Evolutionary conservation across 2,797 vertebrate species (phyloP), one percentile per base, ranked within the genome.

Genomic region (Chrysocyon brachyurus): DNA sequence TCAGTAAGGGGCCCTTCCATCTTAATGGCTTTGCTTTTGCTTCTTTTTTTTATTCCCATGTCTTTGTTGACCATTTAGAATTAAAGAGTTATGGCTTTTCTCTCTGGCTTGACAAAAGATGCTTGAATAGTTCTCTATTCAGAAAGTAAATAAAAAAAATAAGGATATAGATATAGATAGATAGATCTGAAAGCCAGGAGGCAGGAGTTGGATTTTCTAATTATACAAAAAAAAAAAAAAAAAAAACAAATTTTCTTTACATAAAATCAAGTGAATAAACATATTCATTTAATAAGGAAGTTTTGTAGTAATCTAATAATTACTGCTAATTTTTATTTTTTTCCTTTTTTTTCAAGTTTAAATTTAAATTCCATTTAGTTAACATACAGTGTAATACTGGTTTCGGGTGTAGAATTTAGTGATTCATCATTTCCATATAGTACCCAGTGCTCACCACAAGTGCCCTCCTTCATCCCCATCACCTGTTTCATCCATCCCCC

Each of bases 91-190:
- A 36, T 31, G 66, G 4, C 68, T 26, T 63, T 82, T 56, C 40
- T 82, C 8, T 64, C n/a, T 7, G 90, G 9, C 17, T 93, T 96
- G 40, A 64, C 75, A 54, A 59, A 75, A 16, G 5, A 33, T 70
- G 6, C 22, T 96, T 90, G 81, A 11, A 40, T 90, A 92, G 82
- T 90, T 92, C 33, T 70, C 5, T 59, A 46, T 82, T 79, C 77
- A 52, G 26, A 24, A 97, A 77, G 19, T 40, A 72, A 78, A 72
- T 17, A 36, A 92, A 96, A 66, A 7, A 36, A 5, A n/a, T 75
- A 15, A 12, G 72, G 19, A 24, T 36, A 75, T 21, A 57, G 31
- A 24, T 59, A 64, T 4, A n/a, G 46, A 72, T 12, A 31, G 31
- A 88, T 56, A 54, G 21, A 66, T 49, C 31, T 36, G 28, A 88